Conservation (phyloP, 1,140 invertebrate genomes). For the Hyphantria cunea region DNA sequence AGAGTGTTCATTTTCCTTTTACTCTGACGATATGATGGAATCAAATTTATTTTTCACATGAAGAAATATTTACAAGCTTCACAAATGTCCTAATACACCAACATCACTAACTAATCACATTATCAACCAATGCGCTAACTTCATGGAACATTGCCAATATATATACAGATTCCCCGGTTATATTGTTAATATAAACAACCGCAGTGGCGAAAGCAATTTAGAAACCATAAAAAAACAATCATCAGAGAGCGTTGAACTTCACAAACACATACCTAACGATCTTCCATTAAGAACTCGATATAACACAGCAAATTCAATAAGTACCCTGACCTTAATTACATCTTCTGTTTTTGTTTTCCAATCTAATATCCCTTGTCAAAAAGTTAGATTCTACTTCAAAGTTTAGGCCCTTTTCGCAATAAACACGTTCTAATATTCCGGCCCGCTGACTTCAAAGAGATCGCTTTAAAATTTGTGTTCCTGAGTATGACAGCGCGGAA, state of each 20-base stretch:
- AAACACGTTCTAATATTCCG: constrained; percentile 20
- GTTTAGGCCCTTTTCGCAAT: constrained; percentile 2
- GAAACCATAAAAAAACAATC: constrained; percentile 11
- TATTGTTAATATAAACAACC: no score
- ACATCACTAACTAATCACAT: no score
- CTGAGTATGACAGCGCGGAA: constrained; percentile 4
- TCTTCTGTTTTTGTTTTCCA: constrained; percentile 7
- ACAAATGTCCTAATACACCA: no score
- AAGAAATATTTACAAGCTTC: no score
- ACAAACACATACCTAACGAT: constrained; percentile 9
- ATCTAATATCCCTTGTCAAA: constrained; percentile 16
- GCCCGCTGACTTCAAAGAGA: constrained; percentile 8
- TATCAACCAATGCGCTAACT: no score
- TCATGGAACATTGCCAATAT: no score
- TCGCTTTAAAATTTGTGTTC: constrained; percentile 3
- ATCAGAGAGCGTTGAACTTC: constrained; percentile 11
- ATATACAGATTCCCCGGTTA: no score
- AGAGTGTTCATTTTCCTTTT: no score
- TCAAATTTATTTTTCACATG: no score
- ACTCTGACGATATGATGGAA: no score
- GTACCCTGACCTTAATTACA: constrained; percentile 19
- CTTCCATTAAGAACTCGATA: constrained; percentile 4
- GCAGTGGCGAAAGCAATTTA: background rate
- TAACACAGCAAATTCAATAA: constrained; percentile 14
- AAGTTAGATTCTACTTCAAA: constrained; percentile 7